Evolutionary conservation across 2,797 vertebrate species (phyloP), one percentile per base, ranked within the genome.

Genomic region (Lepus townsendii): DNA sequence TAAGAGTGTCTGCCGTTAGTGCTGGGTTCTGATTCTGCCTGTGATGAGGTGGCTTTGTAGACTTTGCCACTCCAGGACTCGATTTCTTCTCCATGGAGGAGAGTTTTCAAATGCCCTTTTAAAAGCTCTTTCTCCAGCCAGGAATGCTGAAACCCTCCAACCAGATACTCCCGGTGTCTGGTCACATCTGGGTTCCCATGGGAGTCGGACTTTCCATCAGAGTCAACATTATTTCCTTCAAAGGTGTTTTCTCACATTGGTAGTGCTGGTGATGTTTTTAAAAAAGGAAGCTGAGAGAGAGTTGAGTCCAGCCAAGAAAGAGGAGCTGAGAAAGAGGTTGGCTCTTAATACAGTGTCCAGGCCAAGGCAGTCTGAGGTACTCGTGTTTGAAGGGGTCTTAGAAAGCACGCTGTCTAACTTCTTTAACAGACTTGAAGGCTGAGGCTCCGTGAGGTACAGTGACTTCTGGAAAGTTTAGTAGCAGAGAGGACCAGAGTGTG

Each of bases 151-250:
- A 88, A 83, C 80, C 87, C 50, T 60, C 11, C 32, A 30, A 57
- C 80, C 52, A 73, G 73, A 47, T 17, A 42, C 17, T 68, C 50
- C 71, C 35, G 47, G 62, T 73, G 30, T 92, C 92, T 95, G 66
- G 35, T 71, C 73, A 88, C 8, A 47, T 24, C n/a, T n/a, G 38
- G 26, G 50, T 72, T 90, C 91, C 78, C 79, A 4, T 3, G 20
- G 72, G 27, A 69, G 50, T 86, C 79, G 83, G 84, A 83, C 57
- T 84, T 96, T 96, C 72, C 83, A 30, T 88, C 52, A 69, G 57
- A 27, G 20, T 72, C 30, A 71, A 35, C 78, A 13, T 76, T 42
- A 47, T 72, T 87, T 90, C 50, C 83, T 90, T 69, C 79, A 42
- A 50, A 42, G 73, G 75, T 12, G 13, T 26, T 35, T 83, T 90